These are phyloP conservation scores for Rhinichthys osculus DNA, from an alignment of 2,797 vertebrate species.

Conservation along the genomic window DNA sequence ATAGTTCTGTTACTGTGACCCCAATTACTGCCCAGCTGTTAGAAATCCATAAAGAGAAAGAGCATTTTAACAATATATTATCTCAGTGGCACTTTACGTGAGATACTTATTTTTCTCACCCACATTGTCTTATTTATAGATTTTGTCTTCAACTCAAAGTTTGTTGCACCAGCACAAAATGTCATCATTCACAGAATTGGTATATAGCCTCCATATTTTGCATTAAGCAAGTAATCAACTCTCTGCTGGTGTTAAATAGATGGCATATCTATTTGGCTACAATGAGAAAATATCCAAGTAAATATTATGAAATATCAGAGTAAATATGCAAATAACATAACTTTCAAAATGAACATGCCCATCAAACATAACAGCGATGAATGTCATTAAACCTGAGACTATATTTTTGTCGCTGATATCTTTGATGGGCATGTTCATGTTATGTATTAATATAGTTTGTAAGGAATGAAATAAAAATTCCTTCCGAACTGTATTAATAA, in stretches of 20 bases:
- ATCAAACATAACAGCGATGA: neutral
- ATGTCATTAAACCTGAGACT: neutral
- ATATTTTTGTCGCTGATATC: too few relatives aligned
- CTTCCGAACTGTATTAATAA: neutral
- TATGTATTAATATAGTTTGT: neutral
- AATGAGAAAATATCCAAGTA: neutral
- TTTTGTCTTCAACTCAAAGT: conserved; percentile 2
- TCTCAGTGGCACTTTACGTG: neutral
- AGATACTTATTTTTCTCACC: conserved; percentile 10
- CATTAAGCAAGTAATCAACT: neutral
- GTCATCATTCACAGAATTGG: neutral
- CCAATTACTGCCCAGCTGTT: neutral
- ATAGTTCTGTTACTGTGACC: conserved; percentile 1
- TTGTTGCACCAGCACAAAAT: neutral
- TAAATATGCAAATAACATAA: neutral
- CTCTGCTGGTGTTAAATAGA: neutral
- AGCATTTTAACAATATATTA: conserved; percentile 15
- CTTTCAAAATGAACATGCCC: neutral
- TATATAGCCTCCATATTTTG: neutral
- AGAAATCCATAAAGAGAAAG: conserved; percentile 3
- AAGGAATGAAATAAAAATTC: neutral
- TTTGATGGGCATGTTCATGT: neutral
- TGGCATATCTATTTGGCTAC: neutral
- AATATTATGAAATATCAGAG: neutral
- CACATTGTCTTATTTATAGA: conserved; percentile 27